These are phyloP conservation scores for Cheilosia soror DNA, from an alignment of 2,888 invertebrate species.

Conservation along the genomic window DNA sequence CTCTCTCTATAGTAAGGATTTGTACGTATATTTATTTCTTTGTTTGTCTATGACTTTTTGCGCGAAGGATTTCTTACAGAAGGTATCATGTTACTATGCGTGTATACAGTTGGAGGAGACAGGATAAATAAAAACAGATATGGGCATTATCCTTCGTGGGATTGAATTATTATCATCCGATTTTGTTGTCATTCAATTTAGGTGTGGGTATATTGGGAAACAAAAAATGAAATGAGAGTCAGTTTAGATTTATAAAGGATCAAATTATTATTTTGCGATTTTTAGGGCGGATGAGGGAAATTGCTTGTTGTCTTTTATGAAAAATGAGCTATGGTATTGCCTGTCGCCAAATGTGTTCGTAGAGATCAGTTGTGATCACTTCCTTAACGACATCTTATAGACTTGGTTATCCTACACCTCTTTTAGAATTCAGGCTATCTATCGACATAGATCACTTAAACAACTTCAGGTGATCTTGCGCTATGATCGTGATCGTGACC, in stretches of 20 bases:
- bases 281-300: constrained; percentile 3
- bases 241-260: constrained; percentile 25
- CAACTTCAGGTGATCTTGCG: no score
- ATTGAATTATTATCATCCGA: constrained; percentile 41
- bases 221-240: constrained; percentile 33
- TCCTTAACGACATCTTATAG: no score
- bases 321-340: neutral
- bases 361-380: no score
- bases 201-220: neutral
- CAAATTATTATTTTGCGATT: neutral
- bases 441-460: no score
- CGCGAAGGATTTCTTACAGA: constrained; percentile 37
- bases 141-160: constrained; percentile 41
- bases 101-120: neutral
- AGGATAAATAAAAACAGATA: constrained; percentile 36
- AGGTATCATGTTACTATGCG: constrained; percentile 42
- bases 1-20: constrained; percentile 35
- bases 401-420: no score
- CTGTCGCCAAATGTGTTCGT: no score
- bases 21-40: constrained; percentile 22
- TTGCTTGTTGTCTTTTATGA: neutral
- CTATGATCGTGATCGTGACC: no score
- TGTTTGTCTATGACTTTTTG: constrained; percentile 67
- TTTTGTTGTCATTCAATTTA: constrained; percentile 29
- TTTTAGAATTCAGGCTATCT: no score